These are phyloP conservation scores for Hippoglossus stenolepis DNA, from an alignment of 2,113 vertebrate genomes.

Conservation along the genomic window DNA sequence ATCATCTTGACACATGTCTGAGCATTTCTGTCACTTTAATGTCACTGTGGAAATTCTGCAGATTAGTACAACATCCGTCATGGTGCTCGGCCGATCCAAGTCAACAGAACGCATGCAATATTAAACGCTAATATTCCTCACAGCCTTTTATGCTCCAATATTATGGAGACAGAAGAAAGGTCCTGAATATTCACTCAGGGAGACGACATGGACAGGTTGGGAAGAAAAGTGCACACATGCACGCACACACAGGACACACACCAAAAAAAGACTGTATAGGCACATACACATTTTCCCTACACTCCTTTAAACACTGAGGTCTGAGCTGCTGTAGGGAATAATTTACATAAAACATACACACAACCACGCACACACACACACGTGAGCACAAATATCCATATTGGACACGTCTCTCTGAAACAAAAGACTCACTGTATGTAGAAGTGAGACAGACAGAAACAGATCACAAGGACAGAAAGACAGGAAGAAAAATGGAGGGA, in stretches of 20 bases:
- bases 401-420: slow-evolving; percentile 29
- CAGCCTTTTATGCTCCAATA: slow-evolving; percentile 79
- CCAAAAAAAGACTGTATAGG: neutral
- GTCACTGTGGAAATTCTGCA: slow-evolving; percentile 83
- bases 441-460: slow-evolving; percentile 5
- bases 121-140: slow-evolving; percentile 81
- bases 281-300: neutral
- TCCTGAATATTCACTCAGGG: slow-evolving; percentile 78
- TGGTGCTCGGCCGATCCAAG: slow-evolving; percentile 73
- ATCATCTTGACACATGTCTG: slow-evolving; percentile 84
- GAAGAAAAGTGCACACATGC: slow-evolving; percentile 45
- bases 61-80: slow-evolving; percentile 82
- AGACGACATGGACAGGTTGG: slow-evolving; percentile 66
- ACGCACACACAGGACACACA: slow-evolving; percentile 12
- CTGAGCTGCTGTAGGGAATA: slow-evolving; percentile 28
- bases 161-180: slow-evolving; percentile 81
- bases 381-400: slow-evolving; percentile 1
- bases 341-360: slow-evolving; percentile 36
- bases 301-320: slow-evolving; percentile 20
- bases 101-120: slow-evolving; percentile 84
- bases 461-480: slow-evolving; percentile 15
- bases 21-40: slow-evolving; percentile 83
- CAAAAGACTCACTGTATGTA: slow-evolving; percentile 21
- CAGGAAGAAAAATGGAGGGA: slow-evolving; percentile 25
- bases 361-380: slow-evolving; percentile 1